Base-by-base conservation (phyloP, 2,113 vertebrate genomes). In the Andinoacara biseriatus region DNA sequence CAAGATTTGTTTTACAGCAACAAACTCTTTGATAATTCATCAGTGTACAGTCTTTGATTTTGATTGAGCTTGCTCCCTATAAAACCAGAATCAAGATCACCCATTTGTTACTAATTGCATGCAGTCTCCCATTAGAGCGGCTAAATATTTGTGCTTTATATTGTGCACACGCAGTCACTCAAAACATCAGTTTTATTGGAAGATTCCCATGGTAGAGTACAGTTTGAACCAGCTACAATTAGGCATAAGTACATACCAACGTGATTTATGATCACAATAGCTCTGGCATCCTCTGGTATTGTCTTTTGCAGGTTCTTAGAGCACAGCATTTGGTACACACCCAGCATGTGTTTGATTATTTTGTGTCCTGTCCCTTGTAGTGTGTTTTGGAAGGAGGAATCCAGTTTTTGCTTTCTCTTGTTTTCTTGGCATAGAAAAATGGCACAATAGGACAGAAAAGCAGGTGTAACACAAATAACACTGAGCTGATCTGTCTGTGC, bases 291-390 rank as follows among this genome's bases (percentile, higher is more conserved):
- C 40, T 81, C 38, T 83, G 9, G 38, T 22, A 75, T 74, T 69
- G 60, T 80, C 18, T 76, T 60, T 69, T n/a, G 7, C 10, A 63
- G 62, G 72, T 82, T 59, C 26, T 65, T 40, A n/a, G n/a, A 58
- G 33, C 24, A 22, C 35, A 57, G 56, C 7, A 14, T 67, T 60
- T 83, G 38, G n/a, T 22, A 76, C 76, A 89, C 85, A 60, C 78
- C 75, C 75, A 75, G 58, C 69, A 29, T 31, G 61, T 29, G 62
- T 75, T 65, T 58, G 49, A 58, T 81, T 67, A 74, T 78, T 82
- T 43, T 76, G 14, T 83, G 15, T 75, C 60, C 58, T 40, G 46
- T 26, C 43, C 62, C 13, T 5, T 76, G 22, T n/a, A 49, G 9
- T 43, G 20, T 56, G 59, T 31, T 56, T 38, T 74, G 58, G 35